Evolutionary conservation across 2,113 vertebrate genomes (phyloP).

Genomic region (Ageneiosus marmoratus): DNA sequence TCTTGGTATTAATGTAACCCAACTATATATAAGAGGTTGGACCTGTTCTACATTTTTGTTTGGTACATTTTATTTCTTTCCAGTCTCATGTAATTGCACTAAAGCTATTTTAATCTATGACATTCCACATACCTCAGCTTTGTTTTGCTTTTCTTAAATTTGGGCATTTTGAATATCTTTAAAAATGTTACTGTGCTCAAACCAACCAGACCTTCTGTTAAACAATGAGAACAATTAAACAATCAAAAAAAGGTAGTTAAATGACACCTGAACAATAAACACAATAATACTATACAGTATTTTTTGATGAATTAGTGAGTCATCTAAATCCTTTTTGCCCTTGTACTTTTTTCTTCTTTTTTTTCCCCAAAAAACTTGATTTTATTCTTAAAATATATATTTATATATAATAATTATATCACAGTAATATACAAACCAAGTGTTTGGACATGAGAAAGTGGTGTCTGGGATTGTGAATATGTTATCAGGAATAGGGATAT

Average conservation of each 20-base stretch:
- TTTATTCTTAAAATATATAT: slow-evolving; percentile 77
- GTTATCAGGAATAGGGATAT: slow-evolving; percentile 61
- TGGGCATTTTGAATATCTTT: slow-evolving; percentile 49
- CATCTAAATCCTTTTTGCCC: slow-evolving; percentile 51
- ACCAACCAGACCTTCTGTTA: slow-evolving; percentile 54
- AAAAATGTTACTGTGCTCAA: slow-evolving; percentile 25
- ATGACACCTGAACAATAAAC: slow-evolving; percentile 59
- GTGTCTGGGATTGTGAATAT: slow-evolving; percentile 56
- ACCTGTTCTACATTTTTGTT: background rate
- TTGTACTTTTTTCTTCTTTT: slow-evolving; percentile 55
- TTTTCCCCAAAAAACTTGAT: slow-evolving; percentile 56
- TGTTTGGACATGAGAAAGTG: slow-evolving; percentile 71
- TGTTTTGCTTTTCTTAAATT: background rate
- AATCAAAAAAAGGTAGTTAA: slow-evolving; percentile 55
- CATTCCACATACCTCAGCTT: background rate
- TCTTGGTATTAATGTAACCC: slow-evolving; percentile 28
- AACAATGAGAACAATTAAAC: slow-evolving; percentile 53
- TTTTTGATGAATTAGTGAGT: slow-evolving; percentile 59
- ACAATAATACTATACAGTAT: slow-evolving; percentile 61
- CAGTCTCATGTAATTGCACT: background rate
- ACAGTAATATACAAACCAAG: slow-evolving; percentile 78
- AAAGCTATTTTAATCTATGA: background rate
- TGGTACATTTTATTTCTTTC: background rate
- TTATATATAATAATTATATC: slow-evolving; percentile 75
- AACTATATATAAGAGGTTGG: background rate